Base-by-base conservation (phyloP, 2,113 vertebrate genomes). In the Cygnus atratus region DNA sequence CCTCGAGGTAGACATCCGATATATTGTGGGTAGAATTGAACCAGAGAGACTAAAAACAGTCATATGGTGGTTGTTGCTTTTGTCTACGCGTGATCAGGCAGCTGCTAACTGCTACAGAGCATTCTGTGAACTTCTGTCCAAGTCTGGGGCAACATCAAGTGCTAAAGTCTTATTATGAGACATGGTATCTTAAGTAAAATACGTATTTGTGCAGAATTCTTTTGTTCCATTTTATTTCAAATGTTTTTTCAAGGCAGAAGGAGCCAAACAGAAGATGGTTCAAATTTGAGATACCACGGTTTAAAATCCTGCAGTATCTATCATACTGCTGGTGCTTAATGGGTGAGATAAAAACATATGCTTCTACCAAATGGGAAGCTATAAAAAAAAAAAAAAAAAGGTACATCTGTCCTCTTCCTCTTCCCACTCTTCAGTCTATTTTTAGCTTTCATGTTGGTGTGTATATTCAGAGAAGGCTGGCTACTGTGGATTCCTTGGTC, bases 401-500 rank as follows among this genome's bases (percentile, higher is more conserved):
- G 35, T 71, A 59, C 91, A 15, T 46, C 18, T 93, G 31, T 86
- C 68, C 81, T 72, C 41, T 9, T 66, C 13, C 5, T 8, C 31
- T 71, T 88, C 14, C 6, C 19, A 6, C 71, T 16, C 31, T 73
- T 81, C 46, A 43, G 1, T 93, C 67, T 75, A 37, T 85, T 95
- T 97, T 97, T 93, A 96, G 71, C 26, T 57, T 76, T 91, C 58
- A 90, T 31, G 6, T 62, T 79, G 50, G n/a, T 26, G 44, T 79
- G 68, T 58, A 77, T 86, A 21, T 46, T 85, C 75, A 74, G 84
- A 85, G 52, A 58, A 5, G 84, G 25, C 44, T 81, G 73, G 43
- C 91, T 95, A 6, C 78, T 84, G 85, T 66, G 67, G 66, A n/a
- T 79, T 95, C 77, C 57, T 92, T 94, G 50, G 72, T 84, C 83